Percentiles rank a stretch among this genome's conserved stretches.
phyloP scores from a whole-genome alignment of 2,888 invertebrate species.

The Tetragonisca angustula region DNA sequence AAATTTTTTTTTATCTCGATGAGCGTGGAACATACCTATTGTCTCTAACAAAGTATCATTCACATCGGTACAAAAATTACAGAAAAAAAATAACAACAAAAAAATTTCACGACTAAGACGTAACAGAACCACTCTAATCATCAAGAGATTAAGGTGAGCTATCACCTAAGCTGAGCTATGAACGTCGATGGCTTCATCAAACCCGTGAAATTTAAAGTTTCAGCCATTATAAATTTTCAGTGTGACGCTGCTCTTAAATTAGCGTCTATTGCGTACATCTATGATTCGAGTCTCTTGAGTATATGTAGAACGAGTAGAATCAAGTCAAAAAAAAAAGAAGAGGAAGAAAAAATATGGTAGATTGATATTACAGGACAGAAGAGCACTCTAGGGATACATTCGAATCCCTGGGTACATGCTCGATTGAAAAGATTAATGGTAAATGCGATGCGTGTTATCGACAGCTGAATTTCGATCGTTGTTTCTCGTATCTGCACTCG shows the following conservation, averaged over 20 bases:
- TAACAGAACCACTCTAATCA: neutral
- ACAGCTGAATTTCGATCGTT: neutral
- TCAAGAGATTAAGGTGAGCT: slow-evolving; percentile 20
- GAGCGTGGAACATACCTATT: too few relatives aligned
- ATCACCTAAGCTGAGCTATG: slow-evolving; percentile 30
- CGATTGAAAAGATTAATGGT: slow-evolving; percentile 8
- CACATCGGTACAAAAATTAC: neutral
- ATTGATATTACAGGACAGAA: slow-evolving; percentile 44
- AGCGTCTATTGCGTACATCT: neutral
- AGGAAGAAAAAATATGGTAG: neutral
- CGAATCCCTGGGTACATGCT: neutral
- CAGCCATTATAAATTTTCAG: slow-evolving; percentile 39
- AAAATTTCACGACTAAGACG: slow-evolving; percentile 12
- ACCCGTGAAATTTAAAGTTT: slow-evolving; percentile 30
- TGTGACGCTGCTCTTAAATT: slow-evolving; percentile 43
- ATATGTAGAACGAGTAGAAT: neutral
- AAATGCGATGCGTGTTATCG: slow-evolving; percentile 1
- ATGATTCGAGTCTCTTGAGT: neutral
- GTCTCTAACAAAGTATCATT: neutral
- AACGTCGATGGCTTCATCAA: slow-evolving; percentile 58
- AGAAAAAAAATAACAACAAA: neutral
- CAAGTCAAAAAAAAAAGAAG: neutral
- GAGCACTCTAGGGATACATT: neutral
- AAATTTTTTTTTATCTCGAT: neutral
- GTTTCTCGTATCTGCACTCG: neutral